Base-by-base conservation (phyloP, 2,113 vertebrate species). In the Serilophus lunatus region DNA sequence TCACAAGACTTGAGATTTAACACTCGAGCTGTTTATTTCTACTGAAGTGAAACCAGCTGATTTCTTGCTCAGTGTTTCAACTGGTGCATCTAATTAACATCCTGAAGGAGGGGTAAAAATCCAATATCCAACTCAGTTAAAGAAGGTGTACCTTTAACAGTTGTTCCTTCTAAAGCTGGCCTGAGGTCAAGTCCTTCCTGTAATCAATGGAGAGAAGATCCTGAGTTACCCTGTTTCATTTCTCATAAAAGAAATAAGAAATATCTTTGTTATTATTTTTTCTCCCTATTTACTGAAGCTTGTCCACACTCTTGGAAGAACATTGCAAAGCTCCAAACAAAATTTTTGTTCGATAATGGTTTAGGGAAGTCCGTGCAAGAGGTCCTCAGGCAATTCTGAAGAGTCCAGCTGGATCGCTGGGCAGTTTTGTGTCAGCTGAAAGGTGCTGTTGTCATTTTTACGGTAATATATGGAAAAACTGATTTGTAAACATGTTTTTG, bases 21-120 rank as follows among this genome's bases (percentile, higher is more conserved):
- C 69, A 83, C 82, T 88, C 1, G 4, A 90, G 60, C 78, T 83
- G 90, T 94, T 95, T 91, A 88, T 93, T 96, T 92, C 38, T 85
- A 2, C 42, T 78, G 63, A 94, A 90, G 47, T 86, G 82, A 94
- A 91, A 92, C 42, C 71, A 60, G 35, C 71, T 63, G 87, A 76
- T 82, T 51, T 51, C 74, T 56, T 53, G 77, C 49, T 71, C 84
- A 49, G 12, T 64, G 33, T 90, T 94, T 92, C 74, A 78, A 4
- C 63, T 75, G 49, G 57, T 79, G 56, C 57, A 40, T 90, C 50
- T 76, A 33, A 69, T 90, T 80, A 80, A 31, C 45, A 42, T 82
- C 42, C 47, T 6, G 0, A 45, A 90, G 47, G 26, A 72, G 33
- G 40, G 44, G 74, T 82, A 78, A 63, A 90, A 88, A 60, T 57